Evolutionary conservation across 2,797 vertebrate genomes (phyloP).

Genomic region (Gila robusta): DNA sequence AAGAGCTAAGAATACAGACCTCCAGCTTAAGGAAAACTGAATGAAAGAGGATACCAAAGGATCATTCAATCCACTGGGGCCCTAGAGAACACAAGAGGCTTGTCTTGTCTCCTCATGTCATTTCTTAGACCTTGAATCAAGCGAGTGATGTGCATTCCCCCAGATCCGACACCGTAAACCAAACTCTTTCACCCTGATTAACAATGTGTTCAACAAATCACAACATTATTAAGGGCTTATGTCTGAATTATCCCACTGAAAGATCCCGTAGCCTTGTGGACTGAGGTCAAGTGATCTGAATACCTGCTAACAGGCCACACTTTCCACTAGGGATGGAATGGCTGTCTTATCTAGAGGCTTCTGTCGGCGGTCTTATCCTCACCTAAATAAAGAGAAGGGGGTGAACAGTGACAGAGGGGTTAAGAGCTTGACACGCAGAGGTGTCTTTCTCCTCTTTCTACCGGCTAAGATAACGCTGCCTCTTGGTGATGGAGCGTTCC

Average conservation of each 20-base stretch:
- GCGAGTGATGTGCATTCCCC: constrained; percentile 35
- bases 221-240: constrained; percentile 55
- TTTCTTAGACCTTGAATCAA: constrained; percentile 47
- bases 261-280: constrained; percentile 56
- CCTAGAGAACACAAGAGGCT: constrained; percentile 36
- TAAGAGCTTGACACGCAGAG: constrained; percentile 64
- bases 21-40: constrained; percentile 27
- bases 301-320: constrained; percentile 66
- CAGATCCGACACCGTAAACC: constrained; percentile 47
- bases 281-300: constrained; percentile 66
- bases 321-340: constrained; percentile 62
- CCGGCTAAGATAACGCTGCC: constrained; percentile 65
- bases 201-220: constrained; percentile 56
- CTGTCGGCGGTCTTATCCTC: constrained; percentile 64
- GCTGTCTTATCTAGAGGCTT: constrained; percentile 62
- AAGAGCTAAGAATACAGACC: constrained; percentile 34
- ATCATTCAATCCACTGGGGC: constrained; percentile 36
- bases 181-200: constrained; percentile 57
- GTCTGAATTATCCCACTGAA: constrained; percentile 64
- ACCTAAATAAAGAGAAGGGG: constrained; percentile 58
- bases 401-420: constrained; percentile 60
- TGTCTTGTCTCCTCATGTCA: constrained; percentile 47
- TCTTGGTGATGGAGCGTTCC: constrained; percentile 67
- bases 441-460: constrained; percentile 66
- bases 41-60: constrained; percentile 29